A percentile compares a stretch with the other conserved stretches of the same genome.
Conservation (phyloP, 2,797 vertebrate species). For the Fistularia tabacaria region DNA sequence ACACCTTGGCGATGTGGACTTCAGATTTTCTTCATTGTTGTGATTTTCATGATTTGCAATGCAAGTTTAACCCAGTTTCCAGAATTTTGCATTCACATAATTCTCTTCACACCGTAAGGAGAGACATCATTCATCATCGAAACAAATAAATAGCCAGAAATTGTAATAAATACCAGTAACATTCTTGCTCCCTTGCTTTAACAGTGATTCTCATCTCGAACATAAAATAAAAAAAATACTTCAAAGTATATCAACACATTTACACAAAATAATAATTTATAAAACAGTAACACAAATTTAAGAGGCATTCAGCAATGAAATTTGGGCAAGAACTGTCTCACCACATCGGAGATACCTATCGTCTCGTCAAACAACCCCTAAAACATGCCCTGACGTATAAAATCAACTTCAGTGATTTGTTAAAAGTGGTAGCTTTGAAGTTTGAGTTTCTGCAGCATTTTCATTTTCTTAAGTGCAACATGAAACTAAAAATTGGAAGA, state of each 20-base stretch:
- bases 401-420: conserved; percentile 5
- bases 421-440: conserved; percentile 2
- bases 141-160: conserved; percentile 3
- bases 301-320: conserved; percentile 9
- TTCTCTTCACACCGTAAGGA: neutral
- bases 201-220: neutral
- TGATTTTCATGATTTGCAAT: neutral
- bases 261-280: conserved; percentile 19
- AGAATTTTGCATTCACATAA: neutral
- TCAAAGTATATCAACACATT: neutral
- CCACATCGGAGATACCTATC: no score
- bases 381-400: conserved; percentile 22
- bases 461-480: conserved; percentile 49
- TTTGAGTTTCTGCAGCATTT: conserved; percentile 34
- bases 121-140: neutral
- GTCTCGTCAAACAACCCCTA: conserved; percentile 3
- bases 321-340: neutral
- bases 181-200: neutral
- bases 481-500: conserved; percentile 20
- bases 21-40: no score
- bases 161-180: conserved; percentile 1
- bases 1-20: no score
- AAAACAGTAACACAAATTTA: conserved; percentile 24
- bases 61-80: neutral
- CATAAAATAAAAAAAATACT: conserved; percentile 4